phyloP scores from a whole-genome alignment of 2,797 vertebrate species.

The Hydrocynus forskahlii region DNA sequence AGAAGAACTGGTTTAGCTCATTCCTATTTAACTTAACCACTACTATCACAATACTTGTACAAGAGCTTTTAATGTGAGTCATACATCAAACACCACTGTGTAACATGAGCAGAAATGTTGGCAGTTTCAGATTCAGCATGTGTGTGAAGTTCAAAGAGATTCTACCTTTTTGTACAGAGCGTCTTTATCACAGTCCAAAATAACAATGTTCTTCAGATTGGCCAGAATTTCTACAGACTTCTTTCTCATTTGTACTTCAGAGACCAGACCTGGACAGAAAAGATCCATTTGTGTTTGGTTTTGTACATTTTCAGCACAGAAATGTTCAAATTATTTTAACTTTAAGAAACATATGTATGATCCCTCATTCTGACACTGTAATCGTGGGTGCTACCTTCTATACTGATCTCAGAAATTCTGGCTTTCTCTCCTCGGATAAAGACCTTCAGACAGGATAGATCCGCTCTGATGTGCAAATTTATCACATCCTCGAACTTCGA shows the following conservation, averaged over 20 bases:
- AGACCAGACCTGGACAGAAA: slow-evolving; percentile 84
- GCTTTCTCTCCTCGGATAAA: slow-evolving; percentile 90
- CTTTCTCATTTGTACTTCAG: slow-evolving; percentile 88
- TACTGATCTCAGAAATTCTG: slow-evolving; percentile 91
- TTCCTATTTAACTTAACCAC: too few species aligned
- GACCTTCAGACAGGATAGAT: slow-evolving; percentile 88
- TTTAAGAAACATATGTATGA: too few species aligned
- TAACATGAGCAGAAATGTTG: too few species aligned
- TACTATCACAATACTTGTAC: too few species aligned
- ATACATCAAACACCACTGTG: too few species aligned
- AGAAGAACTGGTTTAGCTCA: too few species aligned
- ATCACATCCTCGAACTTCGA: slow-evolving; percentile 86
- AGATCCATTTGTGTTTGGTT: too few species aligned
- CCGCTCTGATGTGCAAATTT: slow-evolving; percentile 88
- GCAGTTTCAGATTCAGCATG: background rate
- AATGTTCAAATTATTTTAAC: too few species aligned
- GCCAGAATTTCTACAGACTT: slow-evolving; percentile 85
- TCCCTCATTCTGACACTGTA: background rate
- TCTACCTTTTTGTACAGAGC: slow-evolving; percentile 92
- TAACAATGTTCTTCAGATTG: slow-evolving; percentile 91
- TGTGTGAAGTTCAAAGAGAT: background rate
- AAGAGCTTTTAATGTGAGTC: too few species aligned
- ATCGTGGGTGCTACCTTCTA: slow-evolving; percentile 82
- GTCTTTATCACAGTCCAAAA: slow-evolving; percentile 88
- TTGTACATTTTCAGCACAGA: too few species aligned